phyloP scores from a whole-genome alignment of 2,113 vertebrate species.

The Catharus bicknelli region DNA sequence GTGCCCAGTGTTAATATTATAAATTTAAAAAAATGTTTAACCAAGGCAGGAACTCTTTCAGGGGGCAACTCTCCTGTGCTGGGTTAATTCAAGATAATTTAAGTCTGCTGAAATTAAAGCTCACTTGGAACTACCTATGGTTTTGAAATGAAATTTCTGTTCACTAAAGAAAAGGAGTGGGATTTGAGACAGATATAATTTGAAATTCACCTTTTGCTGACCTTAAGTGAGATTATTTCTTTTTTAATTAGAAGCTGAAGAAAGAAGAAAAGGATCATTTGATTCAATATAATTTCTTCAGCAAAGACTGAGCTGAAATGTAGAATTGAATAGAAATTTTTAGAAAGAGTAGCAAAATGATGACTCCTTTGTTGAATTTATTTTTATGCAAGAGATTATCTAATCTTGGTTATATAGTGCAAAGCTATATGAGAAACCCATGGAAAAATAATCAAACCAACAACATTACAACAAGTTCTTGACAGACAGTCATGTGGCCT shows the following conservation, averaged over 20 bases:
- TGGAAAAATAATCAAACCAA: slow-evolving; percentile 47
- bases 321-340: background rate
- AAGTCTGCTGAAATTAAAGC: background rate
- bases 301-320: background rate
- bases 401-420: slow-evolving; percentile 53
- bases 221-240: background rate
- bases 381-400: slow-evolving; percentile 24
- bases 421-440: slow-evolving; percentile 3
- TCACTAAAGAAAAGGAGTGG: background rate
- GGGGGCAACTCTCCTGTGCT: background rate
- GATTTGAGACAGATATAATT: background rate
- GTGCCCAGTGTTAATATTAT: slow-evolving; percentile 56
- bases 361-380: slow-evolving; percentile 6
- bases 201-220: slow-evolving; percentile 25
- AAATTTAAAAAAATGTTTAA: slow-evolving; percentile 63
- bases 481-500: background rate
- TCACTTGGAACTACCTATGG: background rate
- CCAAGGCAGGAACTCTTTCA: slow-evolving; percentile 21
- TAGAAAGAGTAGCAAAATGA: slow-evolving; percentile 1
- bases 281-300: background rate
- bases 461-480: background rate
- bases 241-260: slow-evolving; percentile 3
- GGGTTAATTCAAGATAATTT: background rate
- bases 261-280: background rate
- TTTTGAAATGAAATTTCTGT: background rate